Evolutionary conservation across 2,797 vertebrate species (phyloP).

Genomic region (Picus viridis): DNA sequence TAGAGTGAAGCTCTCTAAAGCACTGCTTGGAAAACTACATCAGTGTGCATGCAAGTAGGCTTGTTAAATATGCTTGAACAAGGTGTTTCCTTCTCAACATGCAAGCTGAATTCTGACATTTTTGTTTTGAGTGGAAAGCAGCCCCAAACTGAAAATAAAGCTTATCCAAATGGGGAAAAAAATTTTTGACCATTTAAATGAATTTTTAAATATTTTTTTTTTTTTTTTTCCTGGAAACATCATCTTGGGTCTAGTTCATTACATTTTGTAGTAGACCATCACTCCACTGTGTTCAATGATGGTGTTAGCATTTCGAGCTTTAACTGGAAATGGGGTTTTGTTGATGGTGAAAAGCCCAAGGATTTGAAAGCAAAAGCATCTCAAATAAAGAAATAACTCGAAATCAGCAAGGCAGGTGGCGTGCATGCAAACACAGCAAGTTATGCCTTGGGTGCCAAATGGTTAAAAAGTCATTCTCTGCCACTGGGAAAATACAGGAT

Average conservation of each 20-base stretch:
- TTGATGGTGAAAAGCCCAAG: neutral
- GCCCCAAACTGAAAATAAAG: neutral
- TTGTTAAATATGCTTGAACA: neutral
- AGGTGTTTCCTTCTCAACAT: neutral
- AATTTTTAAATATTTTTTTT: too few species aligned
- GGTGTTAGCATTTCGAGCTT: neutral
- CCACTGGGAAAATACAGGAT: neutral
- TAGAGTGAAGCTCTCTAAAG: neutral
- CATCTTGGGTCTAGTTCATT: neutral
- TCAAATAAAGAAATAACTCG: neutral
- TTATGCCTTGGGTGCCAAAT: neutral
- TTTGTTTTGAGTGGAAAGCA: neutral
- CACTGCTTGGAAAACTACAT: neutral
- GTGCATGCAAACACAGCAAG: neutral
- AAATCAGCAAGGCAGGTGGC: neutral
- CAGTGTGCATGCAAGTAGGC: neutral
- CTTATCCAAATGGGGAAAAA: neutral
- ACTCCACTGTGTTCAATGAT: neutral
- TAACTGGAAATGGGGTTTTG: neutral
- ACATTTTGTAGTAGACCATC: neutral
- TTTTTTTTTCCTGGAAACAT: neutral
- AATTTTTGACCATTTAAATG: neutral
- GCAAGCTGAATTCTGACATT: neutral
- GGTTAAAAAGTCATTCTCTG: neutral
- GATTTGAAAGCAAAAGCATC: neutral